Evolutionary conservation across 1,140 invertebrate genomes (phyloP).

Genomic region (Drosophila ananassae): DNA sequence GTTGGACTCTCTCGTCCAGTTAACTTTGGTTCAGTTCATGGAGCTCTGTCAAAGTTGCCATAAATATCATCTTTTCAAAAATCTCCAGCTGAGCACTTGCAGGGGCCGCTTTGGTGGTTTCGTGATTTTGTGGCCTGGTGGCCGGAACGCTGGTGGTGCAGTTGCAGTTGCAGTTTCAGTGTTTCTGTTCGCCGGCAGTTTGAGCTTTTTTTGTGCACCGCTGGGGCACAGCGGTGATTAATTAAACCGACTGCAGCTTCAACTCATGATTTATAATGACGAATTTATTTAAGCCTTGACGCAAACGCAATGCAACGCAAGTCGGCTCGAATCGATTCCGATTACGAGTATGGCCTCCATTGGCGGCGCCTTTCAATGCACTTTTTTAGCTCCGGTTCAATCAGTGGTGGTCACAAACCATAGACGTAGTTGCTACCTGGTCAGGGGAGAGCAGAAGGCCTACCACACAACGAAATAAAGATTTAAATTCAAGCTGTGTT

Average conservation of each 20-base stretch:
- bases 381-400: conserved; percentile 49
- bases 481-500: neutral
- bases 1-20: neutral
- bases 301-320: conserved; percentile 15
- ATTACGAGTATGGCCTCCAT: conserved; percentile 56
- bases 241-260: conserved; percentile 47
- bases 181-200: conserved; percentile 25
- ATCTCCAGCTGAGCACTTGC: conserved; percentile 78
- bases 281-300: conserved; percentile 80
- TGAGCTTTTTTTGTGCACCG: conserved; percentile 71
- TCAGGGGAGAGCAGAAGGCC: neutral
- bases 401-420: conserved; percentile 8
- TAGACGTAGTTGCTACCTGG: neutral
- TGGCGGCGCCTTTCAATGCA: conserved; percentile 56
- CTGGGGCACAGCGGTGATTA: conserved; percentile 58
- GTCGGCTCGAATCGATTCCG: conserved; percentile 39
- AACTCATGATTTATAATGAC: conserved; percentile 81
- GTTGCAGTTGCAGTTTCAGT: conserved; percentile 30
- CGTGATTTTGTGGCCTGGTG: conserved; percentile 10
- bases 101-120: conserved; percentile 18
- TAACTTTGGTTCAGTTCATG: conserved; percentile 30
- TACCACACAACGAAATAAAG: neutral
- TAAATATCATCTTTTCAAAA: conserved; percentile 83
- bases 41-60: conserved; percentile 80
- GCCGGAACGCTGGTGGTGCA: conserved; percentile 2